Percentiles rank a stretch among this genome's conserved stretches.
These are phyloP conservation scores for Aphaenogaster floridana DNA, from an alignment of 1,140 invertebrate genomes.

Conservation along the genomic window DNA sequence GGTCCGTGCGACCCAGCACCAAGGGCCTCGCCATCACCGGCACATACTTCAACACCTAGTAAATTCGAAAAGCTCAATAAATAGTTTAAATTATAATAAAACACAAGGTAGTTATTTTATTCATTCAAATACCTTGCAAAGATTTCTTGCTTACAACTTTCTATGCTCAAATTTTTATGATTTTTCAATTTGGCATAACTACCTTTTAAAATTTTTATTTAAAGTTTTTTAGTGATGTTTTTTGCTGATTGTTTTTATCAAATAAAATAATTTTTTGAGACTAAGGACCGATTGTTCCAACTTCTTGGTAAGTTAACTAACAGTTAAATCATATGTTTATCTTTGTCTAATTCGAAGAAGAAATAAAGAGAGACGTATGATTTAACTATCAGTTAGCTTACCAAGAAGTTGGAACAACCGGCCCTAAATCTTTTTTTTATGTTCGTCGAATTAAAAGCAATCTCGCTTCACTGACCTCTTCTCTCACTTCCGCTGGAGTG, in stretches of 20 bases:
- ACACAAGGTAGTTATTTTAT: neutral
- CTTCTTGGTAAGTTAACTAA: too few species aligned
- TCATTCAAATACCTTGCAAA: neutral
- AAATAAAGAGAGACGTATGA: too few species aligned
- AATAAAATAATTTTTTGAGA: neutral
- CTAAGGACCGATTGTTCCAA: neutral
- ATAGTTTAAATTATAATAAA: neutral
- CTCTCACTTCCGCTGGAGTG: slow-evolving; percentile 96
- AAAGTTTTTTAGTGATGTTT: neutral
- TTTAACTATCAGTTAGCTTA: too few species aligned
- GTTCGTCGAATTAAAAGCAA: neutral
- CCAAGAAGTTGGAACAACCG: too few species aligned
- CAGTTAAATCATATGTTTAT: too few species aligned
- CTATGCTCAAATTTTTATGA: neutral
- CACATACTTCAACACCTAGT: slow-evolving; percentile 94
- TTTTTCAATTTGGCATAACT: neutral
- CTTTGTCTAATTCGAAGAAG: too few species aligned
- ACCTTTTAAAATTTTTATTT: neutral
- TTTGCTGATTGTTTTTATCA: neutral
- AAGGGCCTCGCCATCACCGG: slow-evolving; percentile 96
- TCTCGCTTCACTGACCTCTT: slow-evolving; percentile 88
- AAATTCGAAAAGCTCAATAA: neutral
- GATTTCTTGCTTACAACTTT: neutral
- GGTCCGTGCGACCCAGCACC: slow-evolving; percentile 92
- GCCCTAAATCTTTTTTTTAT: neutral